A percentile compares a stretch with the other conserved stretches of the same genome.
Conservation (phyloP, 2,888 invertebrate genomes). For the Drosophila mercatorum region DNA sequence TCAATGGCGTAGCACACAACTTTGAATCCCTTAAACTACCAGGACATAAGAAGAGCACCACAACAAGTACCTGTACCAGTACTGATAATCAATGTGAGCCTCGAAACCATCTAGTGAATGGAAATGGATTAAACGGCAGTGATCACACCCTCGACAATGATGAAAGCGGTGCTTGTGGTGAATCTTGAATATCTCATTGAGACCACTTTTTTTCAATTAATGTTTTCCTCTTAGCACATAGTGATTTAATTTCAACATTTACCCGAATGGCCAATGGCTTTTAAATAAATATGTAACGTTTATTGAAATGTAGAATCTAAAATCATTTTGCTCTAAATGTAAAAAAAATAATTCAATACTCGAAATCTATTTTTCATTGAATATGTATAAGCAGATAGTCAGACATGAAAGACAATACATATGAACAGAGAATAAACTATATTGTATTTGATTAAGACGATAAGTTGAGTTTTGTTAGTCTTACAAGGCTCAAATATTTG, state of each 20-base stretch:
- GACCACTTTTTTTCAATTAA: neutral
- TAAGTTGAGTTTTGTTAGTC: too few relatives aligned
- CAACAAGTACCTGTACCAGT: neutral
- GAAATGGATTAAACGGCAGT: neutral
- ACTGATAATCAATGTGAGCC: neutral
- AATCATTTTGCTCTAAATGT: neutral
- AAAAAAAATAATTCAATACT: neutral
- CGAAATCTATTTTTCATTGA: neutral
- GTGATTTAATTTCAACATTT: neutral
- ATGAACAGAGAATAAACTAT: too few relatives aligned
- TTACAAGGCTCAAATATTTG: too few relatives aligned
- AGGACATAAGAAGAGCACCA: neutral
- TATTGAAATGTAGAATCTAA: neutral
- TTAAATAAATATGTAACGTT: neutral
- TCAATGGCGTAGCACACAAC: conserved; percentile 28
- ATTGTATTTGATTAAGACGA: too few relatives aligned
- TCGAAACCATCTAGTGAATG: neutral
- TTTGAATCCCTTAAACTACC: conserved; percentile 27
- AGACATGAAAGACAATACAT: too few relatives aligned
- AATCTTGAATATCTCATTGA: neutral
- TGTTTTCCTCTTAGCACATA: neutral
- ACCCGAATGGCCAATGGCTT: neutral
- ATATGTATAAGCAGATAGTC: too few relatives aligned
- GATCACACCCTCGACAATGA: neutral
- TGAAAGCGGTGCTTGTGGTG: neutral